These are phyloP conservation scores for Ramphastos sulfuratus DNA, from an alignment of 2,113 vertebrate species.

Conservation along the genomic window DNA sequence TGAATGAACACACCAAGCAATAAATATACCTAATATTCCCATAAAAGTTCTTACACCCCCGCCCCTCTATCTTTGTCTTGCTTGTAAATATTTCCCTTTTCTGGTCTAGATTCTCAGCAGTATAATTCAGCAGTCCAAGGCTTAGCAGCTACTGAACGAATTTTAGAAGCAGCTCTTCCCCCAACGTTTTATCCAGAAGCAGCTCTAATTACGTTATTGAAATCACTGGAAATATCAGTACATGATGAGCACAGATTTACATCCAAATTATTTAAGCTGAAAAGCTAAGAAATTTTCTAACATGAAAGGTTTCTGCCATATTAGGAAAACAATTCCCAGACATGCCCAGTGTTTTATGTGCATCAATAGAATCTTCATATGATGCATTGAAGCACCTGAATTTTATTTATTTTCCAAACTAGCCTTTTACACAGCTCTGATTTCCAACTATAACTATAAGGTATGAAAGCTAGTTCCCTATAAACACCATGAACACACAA, in stretches of 20 bases:
- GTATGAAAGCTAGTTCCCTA: not conserved
- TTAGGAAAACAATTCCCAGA: not conserved
- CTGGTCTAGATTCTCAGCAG: not conserved
- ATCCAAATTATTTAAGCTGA: not conserved
- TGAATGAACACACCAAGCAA: not conserved
- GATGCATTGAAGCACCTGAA: not conserved
- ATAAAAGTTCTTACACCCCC: not conserved
- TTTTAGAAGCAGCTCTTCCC: not conserved
- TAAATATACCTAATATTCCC: not conserved
- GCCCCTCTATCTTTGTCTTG: not conserved
- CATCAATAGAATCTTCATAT: not conserved
- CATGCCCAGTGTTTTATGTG: not conserved
- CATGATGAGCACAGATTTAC: not conserved
- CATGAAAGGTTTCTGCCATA: not conserved
- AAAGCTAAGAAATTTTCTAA: not conserved
- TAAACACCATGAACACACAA: not conserved
- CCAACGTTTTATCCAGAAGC: not conserved
- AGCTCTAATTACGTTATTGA: not conserved
- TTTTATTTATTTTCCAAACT: not conserved
- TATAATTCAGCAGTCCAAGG: not conserved
- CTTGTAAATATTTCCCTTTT: not conserved
- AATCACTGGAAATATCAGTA: not conserved
- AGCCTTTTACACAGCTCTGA: not conserved
- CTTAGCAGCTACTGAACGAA: not conserved
- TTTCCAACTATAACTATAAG: constrained; percentile 14